These are phyloP conservation scores for Tarsius wallacei DNA, from an alignment of 2,797 vertebrate species.

Conservation along the genomic window DNA sequence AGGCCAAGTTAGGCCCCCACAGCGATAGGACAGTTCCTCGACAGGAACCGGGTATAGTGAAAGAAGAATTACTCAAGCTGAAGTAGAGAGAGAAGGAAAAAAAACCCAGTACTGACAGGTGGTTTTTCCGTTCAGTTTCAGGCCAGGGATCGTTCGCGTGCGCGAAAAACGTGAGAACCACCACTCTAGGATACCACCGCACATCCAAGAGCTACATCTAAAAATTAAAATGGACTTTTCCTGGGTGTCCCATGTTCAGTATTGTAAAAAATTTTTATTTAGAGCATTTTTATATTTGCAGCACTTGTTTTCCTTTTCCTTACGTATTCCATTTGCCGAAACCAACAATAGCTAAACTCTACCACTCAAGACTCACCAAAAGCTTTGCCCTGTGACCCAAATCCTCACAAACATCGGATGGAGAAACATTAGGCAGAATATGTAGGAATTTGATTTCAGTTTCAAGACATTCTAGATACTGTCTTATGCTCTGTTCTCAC, in stretches of 20 bases:
- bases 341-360: not conserved
- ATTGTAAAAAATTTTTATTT: not conserved
- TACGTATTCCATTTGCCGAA: not conserved
- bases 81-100: not conserved
- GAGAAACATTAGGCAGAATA: not conserved
- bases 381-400: not conserved
- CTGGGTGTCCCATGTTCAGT: not conserved
- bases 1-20: not conserved
- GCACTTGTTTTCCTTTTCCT: not conserved
- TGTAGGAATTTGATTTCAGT: not conserved
- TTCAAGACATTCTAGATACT: not conserved
- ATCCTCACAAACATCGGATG: not conserved
- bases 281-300: not conserved
- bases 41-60: no score
- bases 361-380: not conserved
- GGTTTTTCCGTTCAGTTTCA: conserved; percentile 85
- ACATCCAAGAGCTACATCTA: not conserved
- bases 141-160: conserved; percentile 84
- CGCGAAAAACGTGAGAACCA: conserved; percentile 79
- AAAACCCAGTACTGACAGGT: not conserved
- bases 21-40: no score
- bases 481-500: not conserved
- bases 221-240: not conserved
- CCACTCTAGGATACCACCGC: conserved; percentile 83
- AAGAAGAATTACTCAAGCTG: not conserved